phyloP scores from a whole-genome alignment of 2,888 invertebrate genomes.

The Macrosoma leucophasiata region DNA sequence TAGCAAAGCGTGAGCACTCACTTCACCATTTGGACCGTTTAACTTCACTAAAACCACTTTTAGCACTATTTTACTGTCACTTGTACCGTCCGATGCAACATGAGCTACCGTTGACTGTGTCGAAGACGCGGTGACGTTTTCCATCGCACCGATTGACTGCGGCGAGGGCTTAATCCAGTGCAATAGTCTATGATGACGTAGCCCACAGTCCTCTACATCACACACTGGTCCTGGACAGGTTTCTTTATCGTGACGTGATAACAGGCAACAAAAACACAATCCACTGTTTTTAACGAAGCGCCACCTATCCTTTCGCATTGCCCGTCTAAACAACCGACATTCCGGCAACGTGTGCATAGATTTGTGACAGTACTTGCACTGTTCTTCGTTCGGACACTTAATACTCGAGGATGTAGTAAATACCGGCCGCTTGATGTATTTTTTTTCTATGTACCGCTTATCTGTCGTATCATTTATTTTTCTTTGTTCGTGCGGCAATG shows the following conservation, averaged over 20 bases:
- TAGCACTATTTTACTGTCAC: neutral
- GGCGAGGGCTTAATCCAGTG: conserved; percentile 12
- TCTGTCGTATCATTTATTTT: too few species aligned
- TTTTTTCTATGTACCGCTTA: neutral
- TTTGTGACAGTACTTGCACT: conserved; percentile 5
- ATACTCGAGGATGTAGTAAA: too few species aligned
- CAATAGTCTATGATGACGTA: conserved; percentile 17
- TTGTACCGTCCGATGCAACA: too few species aligned
- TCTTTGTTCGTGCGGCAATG: too few species aligned
- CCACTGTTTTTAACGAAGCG: conserved; percentile 8
- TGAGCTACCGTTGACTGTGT: too few species aligned
- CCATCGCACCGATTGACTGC: too few species aligned
- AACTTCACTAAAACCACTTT: conserved; percentile 7
- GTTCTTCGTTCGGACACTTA: neutral
- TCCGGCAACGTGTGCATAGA: conserved; percentile 2
- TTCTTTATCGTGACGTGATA: conserved; percentile 1
- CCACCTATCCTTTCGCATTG: conserved; percentile 1
- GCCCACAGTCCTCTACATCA: conserved; percentile 15
- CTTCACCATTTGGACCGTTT: conserved; percentile 4
- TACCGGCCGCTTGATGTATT: conserved; percentile 5
- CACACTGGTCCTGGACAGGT: conserved; percentile 12
- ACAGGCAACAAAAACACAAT: too few species aligned
- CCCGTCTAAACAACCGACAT: conserved; percentile 1
- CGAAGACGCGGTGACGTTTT: too few species aligned
- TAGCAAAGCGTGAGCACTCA: conserved; percentile 3